phyloP scores from a whole-genome alignment of 2,113 vertebrate species.

The Lasiurus cinereus region DNA sequence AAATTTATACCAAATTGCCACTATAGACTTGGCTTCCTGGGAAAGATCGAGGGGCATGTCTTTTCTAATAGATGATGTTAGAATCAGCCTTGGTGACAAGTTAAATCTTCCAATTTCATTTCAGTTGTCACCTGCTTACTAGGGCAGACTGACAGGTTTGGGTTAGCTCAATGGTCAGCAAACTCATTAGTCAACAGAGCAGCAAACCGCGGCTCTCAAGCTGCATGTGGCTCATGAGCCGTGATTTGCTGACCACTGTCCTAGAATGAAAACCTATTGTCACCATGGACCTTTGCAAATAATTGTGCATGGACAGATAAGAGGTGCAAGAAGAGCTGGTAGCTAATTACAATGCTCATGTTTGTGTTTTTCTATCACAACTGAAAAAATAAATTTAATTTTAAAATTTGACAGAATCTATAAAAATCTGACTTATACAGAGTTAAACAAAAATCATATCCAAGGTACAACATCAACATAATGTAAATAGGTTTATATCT shows the following conservation, averaged over 20 bases:
- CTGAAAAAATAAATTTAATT: conserved; percentile 1
- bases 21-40: neutral
- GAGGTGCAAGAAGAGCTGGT: neutral
- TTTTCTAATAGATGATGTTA: neutral
- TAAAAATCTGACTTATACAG: neutral
- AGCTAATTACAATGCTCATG: neutral
- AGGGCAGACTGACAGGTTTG: neutral
- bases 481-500: neutral
- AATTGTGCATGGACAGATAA: neutral
- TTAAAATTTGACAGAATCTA: neutral
- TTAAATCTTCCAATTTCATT: conserved; percentile 54
- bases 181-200: no score
- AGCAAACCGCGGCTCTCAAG: no score
- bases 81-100: neutral
- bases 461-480: conserved; percentile 3
- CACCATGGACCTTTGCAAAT: neutral
- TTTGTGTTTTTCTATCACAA: neutral
- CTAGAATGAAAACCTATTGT: neutral
- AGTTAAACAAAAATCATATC: conserved; percentile 21
- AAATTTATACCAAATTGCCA: neutral
- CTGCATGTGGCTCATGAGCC: no score
- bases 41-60: neutral
- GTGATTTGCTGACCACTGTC: no score
- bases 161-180: neutral
- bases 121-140: neutral